Evolutionary conservation across 1,140 invertebrate genomes (phyloP).

Genomic region (Eciton burchellii): DNA sequence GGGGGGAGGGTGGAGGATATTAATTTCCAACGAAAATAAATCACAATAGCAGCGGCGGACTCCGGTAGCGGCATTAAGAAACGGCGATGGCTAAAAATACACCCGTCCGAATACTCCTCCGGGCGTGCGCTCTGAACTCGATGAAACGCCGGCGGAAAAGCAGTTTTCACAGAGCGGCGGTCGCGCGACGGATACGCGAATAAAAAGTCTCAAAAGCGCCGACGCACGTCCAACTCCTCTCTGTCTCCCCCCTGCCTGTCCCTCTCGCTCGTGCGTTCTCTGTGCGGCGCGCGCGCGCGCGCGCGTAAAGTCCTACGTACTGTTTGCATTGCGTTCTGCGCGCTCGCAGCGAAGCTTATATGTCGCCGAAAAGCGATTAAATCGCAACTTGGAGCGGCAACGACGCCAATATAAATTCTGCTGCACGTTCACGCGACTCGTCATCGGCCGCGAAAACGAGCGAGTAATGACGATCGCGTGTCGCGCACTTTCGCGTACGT

Average conservation of each 20-base stretch:
- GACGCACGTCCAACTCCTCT: conserved; percentile 22
- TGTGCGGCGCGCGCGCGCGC: neutral
- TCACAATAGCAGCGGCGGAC: neutral
- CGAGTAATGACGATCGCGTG: neutral
- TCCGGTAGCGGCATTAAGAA: neutral
- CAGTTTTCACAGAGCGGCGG: conserved; percentile 16
- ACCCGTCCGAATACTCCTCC: conserved; percentile 3
- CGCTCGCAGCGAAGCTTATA: conserved; percentile 26
- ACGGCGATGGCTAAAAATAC: neutral
- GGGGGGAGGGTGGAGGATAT: neutral
- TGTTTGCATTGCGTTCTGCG: conserved; percentile 36
- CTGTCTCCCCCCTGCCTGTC: neutral
- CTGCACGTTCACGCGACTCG: neutral
- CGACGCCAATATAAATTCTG: conserved; percentile 6
- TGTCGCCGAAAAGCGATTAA: conserved; percentile 35
- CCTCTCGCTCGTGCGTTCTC: too few species aligned
- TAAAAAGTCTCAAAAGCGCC: conserved; percentile 45
- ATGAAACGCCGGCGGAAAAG: conserved; percentile 14
- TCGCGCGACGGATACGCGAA: conserved; percentile 3
- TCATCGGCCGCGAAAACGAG: neutral
- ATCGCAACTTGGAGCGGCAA: neutral
- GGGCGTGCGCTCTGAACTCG: neutral
- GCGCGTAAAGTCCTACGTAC: conserved; percentile 36
- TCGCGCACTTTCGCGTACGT: neutral
- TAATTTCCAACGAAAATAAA: neutral